These are phyloP conservation scores for Solea senegalensis DNA, from an alignment of 2,113 vertebrate species.

Conservation along the genomic window DNA sequence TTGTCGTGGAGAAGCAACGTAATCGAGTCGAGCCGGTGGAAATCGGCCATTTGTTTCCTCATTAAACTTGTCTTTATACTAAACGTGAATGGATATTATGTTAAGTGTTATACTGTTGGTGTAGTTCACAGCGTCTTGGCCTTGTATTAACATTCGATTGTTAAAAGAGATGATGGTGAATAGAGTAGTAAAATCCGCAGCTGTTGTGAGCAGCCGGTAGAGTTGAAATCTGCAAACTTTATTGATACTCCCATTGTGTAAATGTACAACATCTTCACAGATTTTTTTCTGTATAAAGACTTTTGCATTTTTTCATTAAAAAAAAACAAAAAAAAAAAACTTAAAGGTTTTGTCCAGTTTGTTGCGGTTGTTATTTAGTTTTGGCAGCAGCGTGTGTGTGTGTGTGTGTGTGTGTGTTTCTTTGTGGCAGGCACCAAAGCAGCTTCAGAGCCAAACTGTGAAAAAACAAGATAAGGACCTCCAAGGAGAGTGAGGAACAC, in stretches of 20 bases:
- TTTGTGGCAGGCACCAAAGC: slow-evolving; percentile 21
- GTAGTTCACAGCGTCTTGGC: slow-evolving; percentile 40
- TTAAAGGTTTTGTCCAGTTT: not conserved
- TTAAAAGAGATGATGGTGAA: slow-evolving; percentile 26
- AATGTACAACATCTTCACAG: slow-evolving; percentile 38
- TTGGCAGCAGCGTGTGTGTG: not conserved
- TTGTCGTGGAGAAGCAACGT: too few relatives aligned
- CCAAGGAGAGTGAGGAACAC: slow-evolving; percentile 48
- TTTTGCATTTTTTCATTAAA: slow-evolving; percentile 65
- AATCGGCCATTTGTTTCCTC: slow-evolving; percentile 7
- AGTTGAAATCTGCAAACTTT: slow-evolving; percentile 40
- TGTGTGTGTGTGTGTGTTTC: slow-evolving; percentile 17
- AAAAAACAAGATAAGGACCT: slow-evolving; percentile 58
- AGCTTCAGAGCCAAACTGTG: slow-evolving; percentile 47
- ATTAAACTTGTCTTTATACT: slow-evolving; percentile 23
- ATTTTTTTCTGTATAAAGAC: slow-evolving; percentile 66
- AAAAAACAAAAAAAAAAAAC: slow-evolving; percentile 4
- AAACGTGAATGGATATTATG: slow-evolving; percentile 29
- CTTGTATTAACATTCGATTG: slow-evolving; percentile 45
- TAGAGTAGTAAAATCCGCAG: slow-evolving; percentile 5
- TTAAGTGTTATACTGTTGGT: slow-evolving; percentile 37
- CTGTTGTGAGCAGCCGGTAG: slow-evolving; percentile 26
- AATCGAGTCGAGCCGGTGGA: too few relatives aligned
- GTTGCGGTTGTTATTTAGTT: slow-evolving; percentile 1
- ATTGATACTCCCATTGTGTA: slow-evolving; percentile 40